Percentiles rank a stretch among this genome's conserved stretches.
phyloP scores from a whole-genome alignment of 2,113 vertebrate genomes.

The Leiothrix lutea region DNA sequence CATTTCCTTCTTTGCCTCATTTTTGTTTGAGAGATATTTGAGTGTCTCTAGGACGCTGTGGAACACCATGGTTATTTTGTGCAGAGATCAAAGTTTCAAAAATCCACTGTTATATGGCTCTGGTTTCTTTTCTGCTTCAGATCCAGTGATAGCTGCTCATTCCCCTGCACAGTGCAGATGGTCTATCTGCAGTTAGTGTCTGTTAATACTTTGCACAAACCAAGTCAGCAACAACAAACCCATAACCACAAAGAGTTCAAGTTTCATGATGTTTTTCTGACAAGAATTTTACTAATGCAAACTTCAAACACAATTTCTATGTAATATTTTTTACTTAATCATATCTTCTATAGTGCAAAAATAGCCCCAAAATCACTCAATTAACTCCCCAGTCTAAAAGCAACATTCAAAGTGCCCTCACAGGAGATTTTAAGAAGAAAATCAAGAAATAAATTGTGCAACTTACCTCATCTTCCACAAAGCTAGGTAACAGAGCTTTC shows the following conservation, averaged over 20 bases:
- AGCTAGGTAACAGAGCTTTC: slow-evolving; percentile 80
- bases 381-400: neutral
- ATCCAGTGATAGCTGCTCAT: neutral
- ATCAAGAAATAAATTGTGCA: neutral
- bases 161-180: neutral
- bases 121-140: neutral
- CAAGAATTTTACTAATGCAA: neutral
- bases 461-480: slow-evolving; percentile 77
- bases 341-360: neutral
- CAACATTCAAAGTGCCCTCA: neutral
- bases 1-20: neutral
- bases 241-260: neutral
- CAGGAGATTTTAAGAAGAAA: neutral
- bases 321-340: neutral
- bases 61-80: neutral
- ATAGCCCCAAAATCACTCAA: neutral
- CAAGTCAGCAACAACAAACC: neutral
- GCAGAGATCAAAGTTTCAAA: neutral
- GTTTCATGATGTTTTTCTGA: neutral
- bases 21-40: neutral
- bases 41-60: neutral
- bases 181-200: neutral
- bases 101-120: neutral
- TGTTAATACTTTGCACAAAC: neutral
- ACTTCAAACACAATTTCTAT: neutral